Conservation (phyloP, 2,888 invertebrate genomes). For the Acronicta psi region DNA sequence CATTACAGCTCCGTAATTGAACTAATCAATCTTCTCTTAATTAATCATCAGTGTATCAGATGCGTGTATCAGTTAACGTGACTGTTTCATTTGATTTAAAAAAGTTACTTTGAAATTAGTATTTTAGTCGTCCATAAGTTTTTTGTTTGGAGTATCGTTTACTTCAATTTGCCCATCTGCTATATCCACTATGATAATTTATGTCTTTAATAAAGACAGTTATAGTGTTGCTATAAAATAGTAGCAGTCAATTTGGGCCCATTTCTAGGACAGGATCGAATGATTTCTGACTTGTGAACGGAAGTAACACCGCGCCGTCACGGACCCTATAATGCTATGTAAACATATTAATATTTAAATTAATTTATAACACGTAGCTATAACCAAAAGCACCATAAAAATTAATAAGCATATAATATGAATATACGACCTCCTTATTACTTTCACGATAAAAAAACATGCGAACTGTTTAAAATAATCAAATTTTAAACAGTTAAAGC, state of each 20-base stretch:
- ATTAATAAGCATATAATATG: slow-evolving; percentile 32
- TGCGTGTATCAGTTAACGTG: background rate
- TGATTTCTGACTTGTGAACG: background rate
- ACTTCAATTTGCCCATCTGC: too few species aligned
- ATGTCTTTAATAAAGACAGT: too few species aligned
- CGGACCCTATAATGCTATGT: background rate
- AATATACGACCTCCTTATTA: slow-evolving; percentile 5
- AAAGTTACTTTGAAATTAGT: too few species aligned
- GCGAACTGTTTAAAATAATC: slow-evolving; percentile 15
- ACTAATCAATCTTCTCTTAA: slow-evolving; percentile 7
- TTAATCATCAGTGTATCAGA: background rate
- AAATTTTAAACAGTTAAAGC: slow-evolving; percentile 15
- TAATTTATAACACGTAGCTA: slow-evolving; percentile 1
- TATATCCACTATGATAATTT: too few species aligned
- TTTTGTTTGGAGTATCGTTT: background rate
- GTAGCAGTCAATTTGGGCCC: background rate
- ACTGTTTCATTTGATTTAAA: background rate
- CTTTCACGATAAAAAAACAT: slow-evolving; percentile 20
- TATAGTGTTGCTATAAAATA: too few species aligned
- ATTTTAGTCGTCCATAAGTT: too few species aligned
- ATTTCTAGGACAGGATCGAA: background rate
- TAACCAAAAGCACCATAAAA: slow-evolving; percentile 15
- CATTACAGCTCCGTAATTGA: slow-evolving; percentile 1
- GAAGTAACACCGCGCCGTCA: background rate
- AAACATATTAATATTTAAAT: slow-evolving; percentile 4